Percentiles rank a stretch among this genome's conserved stretches.
These are phyloP conservation scores for Mythimna vitellina DNA, from an alignment of 2,888 invertebrate genomes.

Conservation along the genomic window DNA sequence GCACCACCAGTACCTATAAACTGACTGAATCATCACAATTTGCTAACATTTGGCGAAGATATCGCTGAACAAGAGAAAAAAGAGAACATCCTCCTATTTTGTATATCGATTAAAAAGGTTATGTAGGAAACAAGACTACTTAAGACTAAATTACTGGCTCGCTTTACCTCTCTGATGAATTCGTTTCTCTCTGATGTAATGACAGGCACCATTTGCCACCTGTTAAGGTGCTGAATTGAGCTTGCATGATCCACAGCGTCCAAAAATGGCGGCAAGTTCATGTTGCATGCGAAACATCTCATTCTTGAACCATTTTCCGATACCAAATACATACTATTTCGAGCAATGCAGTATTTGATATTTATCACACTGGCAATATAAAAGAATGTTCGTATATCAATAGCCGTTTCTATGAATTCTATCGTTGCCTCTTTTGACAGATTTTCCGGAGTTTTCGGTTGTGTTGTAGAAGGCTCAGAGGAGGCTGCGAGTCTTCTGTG, in stretches of 20 bases:
- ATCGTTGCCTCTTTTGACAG: background rate
- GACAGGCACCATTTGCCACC: slow-evolving; percentile 9
- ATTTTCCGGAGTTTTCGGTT: background rate
- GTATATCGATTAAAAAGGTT: too few relatives aligned
- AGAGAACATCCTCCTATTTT: too few relatives aligned
- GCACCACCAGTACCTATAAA: too few relatives aligned
- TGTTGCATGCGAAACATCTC: slow-evolving; percentile 59
- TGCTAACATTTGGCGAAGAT: too few relatives aligned
- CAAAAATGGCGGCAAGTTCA: background rate
- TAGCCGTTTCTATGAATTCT: slow-evolving; percentile 29
- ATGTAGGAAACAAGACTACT: background rate
- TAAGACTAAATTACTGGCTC: background rate
- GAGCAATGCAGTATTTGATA: slow-evolving; percentile 61
- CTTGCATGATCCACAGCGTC: background rate
- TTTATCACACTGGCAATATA: slow-evolving; percentile 63
- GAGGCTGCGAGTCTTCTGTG: slow-evolving; percentile 63
- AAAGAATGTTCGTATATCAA: background rate
- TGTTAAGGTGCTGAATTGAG: accelerated
- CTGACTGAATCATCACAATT: too few relatives aligned
- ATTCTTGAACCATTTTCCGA: slow-evolving; percentile 22
- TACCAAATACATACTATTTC: slow-evolving; percentile 60
- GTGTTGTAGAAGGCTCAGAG: background rate
- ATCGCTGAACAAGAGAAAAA: too few relatives aligned
- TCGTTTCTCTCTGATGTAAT: slow-evolving; percentile 42
- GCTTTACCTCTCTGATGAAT: slow-evolving; percentile 60